A percentile compares a stretch with the other conserved stretches of the same genome.
These are phyloP conservation scores for Glaucidium brasilianum DNA, from an alignment of 2,113 vertebrate species.

Conservation along the genomic window DNA sequence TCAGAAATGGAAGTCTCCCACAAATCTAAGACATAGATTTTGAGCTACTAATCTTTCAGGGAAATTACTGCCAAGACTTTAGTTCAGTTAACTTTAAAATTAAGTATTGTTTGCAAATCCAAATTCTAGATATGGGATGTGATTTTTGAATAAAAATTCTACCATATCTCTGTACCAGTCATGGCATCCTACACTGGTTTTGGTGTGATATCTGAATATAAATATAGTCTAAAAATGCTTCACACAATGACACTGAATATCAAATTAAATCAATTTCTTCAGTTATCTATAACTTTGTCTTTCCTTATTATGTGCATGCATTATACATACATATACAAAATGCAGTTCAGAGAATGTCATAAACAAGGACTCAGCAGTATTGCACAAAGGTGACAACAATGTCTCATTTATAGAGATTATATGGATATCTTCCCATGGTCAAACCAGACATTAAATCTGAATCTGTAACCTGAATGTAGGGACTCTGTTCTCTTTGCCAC, in stretches of 20 bases:
- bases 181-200: background rate
- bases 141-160: background rate
- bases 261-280: background rate
- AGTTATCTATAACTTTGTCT: background rate
- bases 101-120: background rate
- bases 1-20: background rate
- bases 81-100: background rate
- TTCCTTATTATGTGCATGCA: background rate
- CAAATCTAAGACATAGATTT: background rate
- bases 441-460: constrained; percentile 32
- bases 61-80: background rate
- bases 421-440: background rate
- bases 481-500: constrained; percentile 54
- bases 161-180: background rate
- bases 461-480: constrained; percentile 50
- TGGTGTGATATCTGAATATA: background rate
- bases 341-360: background rate
- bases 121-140: background rate
- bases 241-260: background rate
- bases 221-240: background rate
- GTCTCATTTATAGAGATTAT: background rate
- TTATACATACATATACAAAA: background rate
- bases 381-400: background rate
- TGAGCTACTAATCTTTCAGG: background rate
- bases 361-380: background rate